A percentile compares a stretch with the other conserved stretches of the same genome.
phyloP scores from a whole-genome alignment of 2,113 vertebrate species.

The Anser cygnoides region DNA sequence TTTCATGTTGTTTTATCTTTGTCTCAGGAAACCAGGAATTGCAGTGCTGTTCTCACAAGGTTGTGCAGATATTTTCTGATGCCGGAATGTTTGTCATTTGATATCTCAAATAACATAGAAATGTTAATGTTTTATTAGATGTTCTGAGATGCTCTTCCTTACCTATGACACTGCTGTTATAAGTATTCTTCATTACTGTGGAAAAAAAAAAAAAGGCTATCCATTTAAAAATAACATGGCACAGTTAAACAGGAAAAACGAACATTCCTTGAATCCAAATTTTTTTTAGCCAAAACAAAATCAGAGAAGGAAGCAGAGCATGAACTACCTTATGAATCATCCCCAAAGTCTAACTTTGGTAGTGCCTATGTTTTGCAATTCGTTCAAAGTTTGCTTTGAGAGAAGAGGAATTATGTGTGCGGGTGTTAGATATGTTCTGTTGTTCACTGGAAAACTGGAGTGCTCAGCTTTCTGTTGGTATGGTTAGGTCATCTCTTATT shows the following conservation, averaged over 20 bases:
- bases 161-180: background rate
- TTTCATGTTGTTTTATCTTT: background rate
- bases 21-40: background rate
- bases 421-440: background rate
- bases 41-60: background rate
- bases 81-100: background rate
- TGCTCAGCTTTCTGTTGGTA: background rate
- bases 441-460: background rate
- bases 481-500: background rate
- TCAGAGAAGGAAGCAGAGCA: background rate
- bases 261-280: background rate
- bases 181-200: background rate
- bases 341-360: background rate
- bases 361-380: background rate
- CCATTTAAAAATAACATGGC: background rate
- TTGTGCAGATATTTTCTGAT: background rate
- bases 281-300: slow-evolving; percentile 1
- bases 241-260: background rate
- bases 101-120: background rate
- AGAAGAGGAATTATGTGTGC: background rate
- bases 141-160: background rate
- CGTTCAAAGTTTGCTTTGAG: background rate
- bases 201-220: background rate
- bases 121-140: background rate
- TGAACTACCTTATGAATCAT: background rate